Base-by-base conservation (phyloP, 1,140 invertebrate species). In the Magallana angulata region DNA sequence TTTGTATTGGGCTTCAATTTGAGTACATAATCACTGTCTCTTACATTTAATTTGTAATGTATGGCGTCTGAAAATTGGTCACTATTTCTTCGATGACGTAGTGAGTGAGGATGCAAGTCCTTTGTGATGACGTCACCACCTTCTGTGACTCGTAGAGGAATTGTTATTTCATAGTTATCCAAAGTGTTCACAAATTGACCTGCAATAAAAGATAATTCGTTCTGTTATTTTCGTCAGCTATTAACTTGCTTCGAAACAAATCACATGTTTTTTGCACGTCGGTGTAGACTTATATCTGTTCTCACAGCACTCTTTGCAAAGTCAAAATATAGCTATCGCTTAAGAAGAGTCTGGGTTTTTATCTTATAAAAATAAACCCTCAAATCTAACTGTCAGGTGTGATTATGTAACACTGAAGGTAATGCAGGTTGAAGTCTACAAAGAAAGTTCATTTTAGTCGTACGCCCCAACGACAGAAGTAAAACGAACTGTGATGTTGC, bases 1-100 rank as follows among this genome's bases (percentile, higher is more conserved):
- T 96, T 95, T 84, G 94, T 95, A 89, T 96, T 96, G 14, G 97
- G 96, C 91, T 95, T 96, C 94, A 95, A 90, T 88, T 96, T 94
- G 83, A 97, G 92, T 89, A 96, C 96, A 85, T 96, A 92, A 57
- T 96, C 95, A 86, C 94, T 93, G 87, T 95, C 95, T 57, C 94
- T 92, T 68, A 96, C 92, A 7, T 95, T 92, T 88, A 97, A 90
- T 85, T 96, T 95, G 93, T 96, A 96, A 92, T 97, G 96, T 36
- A 96, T 91, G 24, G 68, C 36, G 68, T 76, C 68, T 76, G 24
- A 76, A 48, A 76, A 30, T 36, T 76, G 18, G 18, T 85, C 64
- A 30, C 85, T 6, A 48, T n/a, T 8, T 81, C 16, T n/a, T 7
- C n/a, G 56, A 80, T 83, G 64, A 12, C 16, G 64, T 87, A 88